Evolutionary conservation across 2,888 invertebrate genomes (phyloP), one percentile per base, ranked within the genome.

Genomic region (Morpho deidamia): DNA sequence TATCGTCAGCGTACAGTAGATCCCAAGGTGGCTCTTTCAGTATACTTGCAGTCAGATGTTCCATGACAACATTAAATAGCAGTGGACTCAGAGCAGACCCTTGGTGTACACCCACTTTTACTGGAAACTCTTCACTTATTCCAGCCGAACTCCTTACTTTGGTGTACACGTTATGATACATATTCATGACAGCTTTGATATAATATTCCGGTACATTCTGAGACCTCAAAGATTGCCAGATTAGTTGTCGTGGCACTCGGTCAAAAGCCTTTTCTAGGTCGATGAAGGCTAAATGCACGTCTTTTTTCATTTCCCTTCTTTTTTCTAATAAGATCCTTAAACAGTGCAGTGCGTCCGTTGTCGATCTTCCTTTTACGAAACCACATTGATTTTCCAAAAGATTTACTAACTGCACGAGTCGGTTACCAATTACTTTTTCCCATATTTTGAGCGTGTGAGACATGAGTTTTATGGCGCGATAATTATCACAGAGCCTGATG

Each of bases 211-310:
- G 38, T 10, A 46, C 12, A 8, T 12, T 14, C 8, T 37, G 46
- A 9, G n/a, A 7, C 14, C 46, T 7, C 9, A 46, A 33, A 14
- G 37, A 8, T 39, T 41, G 40, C 12, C 41, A 33, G 5, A 42
- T 23, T 34, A 40, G 35, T 40, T 35, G 39, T 35, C 37, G 38
- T 8, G 57, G 60, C 4, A 60, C 51, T n/a, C 51, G 39, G 41
- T 60, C 58, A 32, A 54, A 60, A 7, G 58, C 60, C 14, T 60
- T 60, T 44, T 56, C 51, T 7, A 59, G 37, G 44, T 59, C 59
- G 7, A 59, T 56, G 38, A 60, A 60, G 9, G 40, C 46, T 9
- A 58, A 11, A 23, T 58, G 56, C 33, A 58, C 33, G 12, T 62
- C 40, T 45, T 52, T 42, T 10, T 51, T 44, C 7, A n/a, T 37